Evolutionary conservation across 1,140 invertebrate species (phyloP).

Genomic region (Euwallacea similis): DNA sequence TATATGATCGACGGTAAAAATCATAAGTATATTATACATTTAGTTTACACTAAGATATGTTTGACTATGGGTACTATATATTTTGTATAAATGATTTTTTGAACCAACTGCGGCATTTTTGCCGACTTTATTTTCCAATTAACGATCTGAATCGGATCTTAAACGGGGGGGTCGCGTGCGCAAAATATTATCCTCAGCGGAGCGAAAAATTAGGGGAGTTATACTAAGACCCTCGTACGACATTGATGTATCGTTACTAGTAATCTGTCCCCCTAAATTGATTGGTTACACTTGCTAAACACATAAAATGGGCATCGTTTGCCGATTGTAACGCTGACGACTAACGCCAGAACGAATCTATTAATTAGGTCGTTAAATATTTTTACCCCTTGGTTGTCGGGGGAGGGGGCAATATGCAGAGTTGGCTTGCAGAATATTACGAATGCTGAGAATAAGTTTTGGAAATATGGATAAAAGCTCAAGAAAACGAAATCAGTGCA

Average conservation of each 20-base stretch:
- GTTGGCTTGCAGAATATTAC: too few relatives aligned
- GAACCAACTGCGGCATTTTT: too few relatives aligned
- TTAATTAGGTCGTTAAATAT: constrained; percentile 24
- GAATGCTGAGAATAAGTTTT: too few relatives aligned
- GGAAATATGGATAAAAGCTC: too few relatives aligned
- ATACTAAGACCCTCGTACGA: constrained; percentile 27
- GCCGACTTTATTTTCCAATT: constrained; percentile 30
- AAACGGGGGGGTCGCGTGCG: constrained; percentile 21
- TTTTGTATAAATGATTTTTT: too few relatives aligned
- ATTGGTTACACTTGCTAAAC: constrained; percentile 41
- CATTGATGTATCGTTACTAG: constrained; percentile 33
- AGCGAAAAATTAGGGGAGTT: constrained; percentile 37
- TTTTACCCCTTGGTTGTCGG: too few relatives aligned
- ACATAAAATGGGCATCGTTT: constrained; percentile 38
- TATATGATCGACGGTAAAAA: too few relatives aligned
- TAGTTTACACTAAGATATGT: too few relatives aligned
- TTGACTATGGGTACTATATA: too few relatives aligned
- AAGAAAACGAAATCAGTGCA: too few relatives aligned
- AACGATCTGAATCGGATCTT: constrained; percentile 26
- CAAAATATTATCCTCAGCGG: constrained; percentile 30
- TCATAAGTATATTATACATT: too few relatives aligned
- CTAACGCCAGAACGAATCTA: constrained; percentile 13
- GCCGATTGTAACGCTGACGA: constrained; percentile 11
- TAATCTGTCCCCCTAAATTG: constrained; percentile 33
- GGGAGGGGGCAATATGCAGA: too few relatives aligned